Percentiles rank a stretch among this genome's conserved stretches.
These are phyloP conservation scores for Macrosiphum euphorbiae DNA, from an alignment of 2,888 invertebrate genomes.

Conservation along the genomic window DNA sequence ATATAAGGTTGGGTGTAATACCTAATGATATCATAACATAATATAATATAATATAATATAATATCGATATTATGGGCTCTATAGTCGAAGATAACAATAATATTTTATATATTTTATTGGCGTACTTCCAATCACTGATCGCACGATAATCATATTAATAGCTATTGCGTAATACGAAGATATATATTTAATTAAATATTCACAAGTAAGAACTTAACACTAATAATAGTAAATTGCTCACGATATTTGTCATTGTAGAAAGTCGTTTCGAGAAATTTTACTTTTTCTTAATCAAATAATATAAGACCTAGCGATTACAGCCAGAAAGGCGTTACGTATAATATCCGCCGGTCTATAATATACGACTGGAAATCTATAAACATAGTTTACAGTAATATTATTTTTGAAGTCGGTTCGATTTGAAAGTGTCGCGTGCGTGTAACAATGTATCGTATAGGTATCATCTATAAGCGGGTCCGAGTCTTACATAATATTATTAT, in stretches of 20 bases:
- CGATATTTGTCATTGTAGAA: conserved; percentile 4
- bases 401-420: background rate
- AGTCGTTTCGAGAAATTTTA: conserved; percentile 25
- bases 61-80: background rate
- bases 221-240: background rate
- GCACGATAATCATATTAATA: background rate
- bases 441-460: background rate
- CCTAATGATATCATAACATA: background rate
- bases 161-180: background rate
- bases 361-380: background rate
- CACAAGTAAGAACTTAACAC: background rate
- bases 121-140: conserved; percentile 18
- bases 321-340: background rate
- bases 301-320: conserved; percentile 3
- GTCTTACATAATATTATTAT: background rate
- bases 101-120: background rate
- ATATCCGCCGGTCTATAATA: background rate
- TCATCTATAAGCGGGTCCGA: background rate
- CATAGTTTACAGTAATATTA: background rate
- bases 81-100: conserved; percentile 42
- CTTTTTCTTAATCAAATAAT: conserved; percentile 20
- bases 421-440: background rate
- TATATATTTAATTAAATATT: background rate
- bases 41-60: background rate
- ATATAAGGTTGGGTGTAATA: too few species aligned